Evolutionary conservation across 2,888 invertebrate genomes (phyloP), one percentile per base, ranked within the genome.

Genomic region (Caenorhabditis sp.): DNA sequence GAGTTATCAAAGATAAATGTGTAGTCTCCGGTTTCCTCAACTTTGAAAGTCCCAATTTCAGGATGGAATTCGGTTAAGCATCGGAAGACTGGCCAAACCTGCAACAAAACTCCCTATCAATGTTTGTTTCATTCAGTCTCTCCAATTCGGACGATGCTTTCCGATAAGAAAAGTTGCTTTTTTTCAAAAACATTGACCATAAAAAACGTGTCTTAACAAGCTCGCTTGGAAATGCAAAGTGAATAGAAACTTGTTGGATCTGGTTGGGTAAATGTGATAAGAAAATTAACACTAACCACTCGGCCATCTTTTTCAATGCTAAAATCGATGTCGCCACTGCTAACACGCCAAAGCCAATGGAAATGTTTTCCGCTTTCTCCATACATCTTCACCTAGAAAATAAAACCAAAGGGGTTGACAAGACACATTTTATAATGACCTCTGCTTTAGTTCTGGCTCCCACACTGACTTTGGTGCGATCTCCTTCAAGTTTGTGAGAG

Each of bases 61-160:
- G 90, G 90, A 37, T 89, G 88, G 56, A 84, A 88, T 18, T 90
- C 90, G 15, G 90, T 90, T 11, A 82, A 64, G 50, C 88, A 78
- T 9, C 90, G 88, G 72, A 89, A 87, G 11, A 84, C 82, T 47
- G 90, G 90, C 83, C 81, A 88, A 18, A 89, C 82, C 86, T 84
- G 60, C 51, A 85, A 79, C 20, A 20, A 15, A 18, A 9, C 6
- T 60, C 28, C 50, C 55, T 58, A 61, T 65, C 44, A 15, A 20
- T 13, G n/a, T 37, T 61, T 60, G 20, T 62, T 40, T 28, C 51
- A 28, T 20, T 53, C 32, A 37, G 64, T 28, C 28, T 26, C 28
- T 20, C 15, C 13, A 5, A 35, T n/a, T 53, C 35, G 18, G 24
- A 22, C 8, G 35, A n/a, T 28, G 13, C 6, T 40, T 13, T 5